These are phyloP conservation scores for Heteromormyrus szaboi DNA, from an alignment of 2,797 vertebrate genomes.

Conservation along the genomic window DNA sequence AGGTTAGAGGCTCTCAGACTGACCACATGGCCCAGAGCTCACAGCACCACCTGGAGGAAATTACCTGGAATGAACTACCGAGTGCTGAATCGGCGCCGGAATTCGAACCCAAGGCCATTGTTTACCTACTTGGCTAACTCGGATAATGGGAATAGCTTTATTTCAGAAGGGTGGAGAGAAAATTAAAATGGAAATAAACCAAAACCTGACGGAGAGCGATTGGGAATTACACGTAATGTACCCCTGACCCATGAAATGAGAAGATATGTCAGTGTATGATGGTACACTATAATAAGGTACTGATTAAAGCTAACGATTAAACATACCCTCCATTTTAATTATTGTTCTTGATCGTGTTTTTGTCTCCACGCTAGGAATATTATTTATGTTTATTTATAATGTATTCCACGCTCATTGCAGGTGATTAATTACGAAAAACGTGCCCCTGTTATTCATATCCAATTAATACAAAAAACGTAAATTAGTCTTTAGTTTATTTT, in stretches of 20 bases:
- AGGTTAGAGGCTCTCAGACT: not conserved
- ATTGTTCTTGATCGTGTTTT: not conserved
- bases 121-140: not conserved
- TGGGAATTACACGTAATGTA: not conserved
- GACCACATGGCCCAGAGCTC: not conserved
- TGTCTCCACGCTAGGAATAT: not conserved
- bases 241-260: not conserved
- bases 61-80: not conserved
- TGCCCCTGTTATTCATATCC: not conserved
- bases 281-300: not conserved
- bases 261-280: not conserved
- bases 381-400: constrained; percentile 8
- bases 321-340: not conserved
- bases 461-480: constrained; percentile 13
- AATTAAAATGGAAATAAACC: not conserved
- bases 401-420: not conserved
- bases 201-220: not conserved
- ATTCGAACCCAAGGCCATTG: not conserved
- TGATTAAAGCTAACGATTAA: not conserved
- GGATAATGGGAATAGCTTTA: not conserved
- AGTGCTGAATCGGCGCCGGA: not conserved
- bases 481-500: constrained; percentile 12
- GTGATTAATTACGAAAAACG: constrained; percentile 8
- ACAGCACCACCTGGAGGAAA: constrained; percentile 7
- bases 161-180: not conserved